These are phyloP conservation scores for Caenorhabditis macrosperma DNA, from an alignment of 2,888 invertebrate genomes.

Conservation along the genomic window DNA sequence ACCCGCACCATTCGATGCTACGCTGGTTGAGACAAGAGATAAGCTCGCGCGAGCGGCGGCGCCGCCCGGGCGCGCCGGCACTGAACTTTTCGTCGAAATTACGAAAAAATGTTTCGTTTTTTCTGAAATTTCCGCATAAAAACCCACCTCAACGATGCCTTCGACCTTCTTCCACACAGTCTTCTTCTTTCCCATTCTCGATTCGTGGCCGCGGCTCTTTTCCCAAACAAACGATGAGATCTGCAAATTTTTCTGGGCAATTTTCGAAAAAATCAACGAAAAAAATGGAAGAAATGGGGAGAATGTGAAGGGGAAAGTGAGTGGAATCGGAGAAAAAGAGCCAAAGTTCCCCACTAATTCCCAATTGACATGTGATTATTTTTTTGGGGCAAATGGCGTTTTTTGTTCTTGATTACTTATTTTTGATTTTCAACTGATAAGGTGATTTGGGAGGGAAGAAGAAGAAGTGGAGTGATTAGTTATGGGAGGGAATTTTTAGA, in stretches of 20 bases:
- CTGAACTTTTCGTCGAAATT: too few relatives aligned
- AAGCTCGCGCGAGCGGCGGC: too few relatives aligned
- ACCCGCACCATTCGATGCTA: too few relatives aligned
- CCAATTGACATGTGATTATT: slow-evolving; percentile 40
- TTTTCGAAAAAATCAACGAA: too few relatives aligned
- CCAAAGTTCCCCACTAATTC: slow-evolving; percentile 42
- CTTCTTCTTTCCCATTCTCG: slow-evolving; percentile 55
- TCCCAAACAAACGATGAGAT: slow-evolving; percentile 21
- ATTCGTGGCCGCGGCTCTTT: slow-evolving; percentile 10
- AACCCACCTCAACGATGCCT: slow-evolving; percentile 53
- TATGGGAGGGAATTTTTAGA: background rate
- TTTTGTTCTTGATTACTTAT: background rate
- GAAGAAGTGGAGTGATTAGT: background rate
- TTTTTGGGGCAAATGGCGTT: background rate
- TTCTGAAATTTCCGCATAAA: too few relatives aligned
- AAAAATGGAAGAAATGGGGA: too few relatives aligned
- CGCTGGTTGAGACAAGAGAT: too few relatives aligned
- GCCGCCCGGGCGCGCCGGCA: too few relatives aligned
- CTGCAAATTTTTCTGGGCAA: slow-evolving; percentile 15
- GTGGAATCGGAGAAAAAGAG: background rate
- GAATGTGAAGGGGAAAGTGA: background rate
- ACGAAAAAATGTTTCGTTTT: too few relatives aligned
- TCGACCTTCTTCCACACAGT: slow-evolving; percentile 55
- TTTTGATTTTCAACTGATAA: background rate
- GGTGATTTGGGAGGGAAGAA: background rate